A percentile compares a stretch with the other conserved stretches of the same genome.
Evolutionary conservation across 2,797 vertebrate species (phyloP).

Genomic region (Distichodus sexfasciatus): DNA sequence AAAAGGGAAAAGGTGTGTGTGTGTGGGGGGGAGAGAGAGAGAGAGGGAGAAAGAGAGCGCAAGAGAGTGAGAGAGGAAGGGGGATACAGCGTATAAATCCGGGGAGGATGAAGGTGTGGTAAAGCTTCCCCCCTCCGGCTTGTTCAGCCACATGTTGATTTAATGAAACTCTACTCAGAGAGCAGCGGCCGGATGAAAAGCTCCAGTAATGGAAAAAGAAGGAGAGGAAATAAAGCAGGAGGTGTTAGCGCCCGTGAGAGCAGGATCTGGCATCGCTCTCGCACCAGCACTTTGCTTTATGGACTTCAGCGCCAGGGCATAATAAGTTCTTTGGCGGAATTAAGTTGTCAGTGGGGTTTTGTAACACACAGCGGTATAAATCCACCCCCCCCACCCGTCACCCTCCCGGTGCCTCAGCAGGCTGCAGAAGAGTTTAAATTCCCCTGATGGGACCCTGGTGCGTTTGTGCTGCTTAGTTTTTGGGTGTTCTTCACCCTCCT

Average conservation of each 20-base stretch:
- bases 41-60: neutral
- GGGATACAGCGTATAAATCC: slow-evolving; percentile 26
- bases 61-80: neutral
- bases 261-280: slow-evolving; percentile 40
- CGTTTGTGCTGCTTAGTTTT: neutral
- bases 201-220: slow-evolving; percentile 28
- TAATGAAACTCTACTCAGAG: slow-evolving; percentile 24
- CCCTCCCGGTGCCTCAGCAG: neutral
- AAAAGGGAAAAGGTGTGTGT: neutral
- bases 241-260: neutral
- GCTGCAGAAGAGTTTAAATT: neutral
- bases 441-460: neutral
- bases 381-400: neutral
- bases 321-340: slow-evolving; percentile 17
- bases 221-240: slow-evolving; percentile 19
- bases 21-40: neutral
- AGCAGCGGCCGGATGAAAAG: slow-evolving; percentile 24
- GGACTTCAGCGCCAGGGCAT: neutral
- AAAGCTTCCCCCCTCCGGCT: slow-evolving; percentile 26
- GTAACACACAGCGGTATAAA: slow-evolving; percentile 5
- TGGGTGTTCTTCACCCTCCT: neutral
- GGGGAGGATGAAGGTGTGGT: slow-evolving; percentile 14
- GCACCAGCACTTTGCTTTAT: slow-evolving; percentile 21
- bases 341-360: slow-evolving; percentile 14
- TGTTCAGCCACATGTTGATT: slow-evolving; percentile 32